Evolutionary conservation across 2,797 vertebrate species (phyloP).

Genomic region (Lemur catta): DNA sequence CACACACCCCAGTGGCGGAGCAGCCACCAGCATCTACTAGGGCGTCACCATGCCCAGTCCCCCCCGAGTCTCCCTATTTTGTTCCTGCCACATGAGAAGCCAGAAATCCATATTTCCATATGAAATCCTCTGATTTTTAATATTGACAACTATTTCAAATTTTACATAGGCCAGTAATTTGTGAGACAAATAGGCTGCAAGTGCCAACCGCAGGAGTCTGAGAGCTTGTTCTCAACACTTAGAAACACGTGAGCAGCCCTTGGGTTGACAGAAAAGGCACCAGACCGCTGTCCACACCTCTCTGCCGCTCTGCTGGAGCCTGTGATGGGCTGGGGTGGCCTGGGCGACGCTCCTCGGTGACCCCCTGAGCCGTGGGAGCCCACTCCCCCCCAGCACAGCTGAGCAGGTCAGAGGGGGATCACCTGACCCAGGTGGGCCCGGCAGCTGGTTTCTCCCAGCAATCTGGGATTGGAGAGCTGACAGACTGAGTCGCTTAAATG

Average conservation of each 20-base stretch:
- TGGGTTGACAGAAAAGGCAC: not conserved
- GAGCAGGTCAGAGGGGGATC: not conserved
- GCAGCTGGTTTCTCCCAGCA: not conserved
- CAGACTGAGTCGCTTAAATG: not conserved
- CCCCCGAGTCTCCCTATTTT: not conserved
- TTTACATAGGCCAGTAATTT: not conserved
- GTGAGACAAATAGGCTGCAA: not conserved
- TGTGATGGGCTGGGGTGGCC: not conserved
- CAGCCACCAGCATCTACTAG: not conserved
- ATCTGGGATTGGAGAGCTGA: not conserved
- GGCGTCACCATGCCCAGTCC: not conserved
- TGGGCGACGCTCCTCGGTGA: accelerated
- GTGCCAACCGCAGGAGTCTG: not conserved
- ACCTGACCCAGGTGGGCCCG: not conserved
- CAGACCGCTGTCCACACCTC: not conserved
- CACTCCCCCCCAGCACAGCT: not conserved
- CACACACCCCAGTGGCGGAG: no score
- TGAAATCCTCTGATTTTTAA: not conserved
- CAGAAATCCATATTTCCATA: not conserved
- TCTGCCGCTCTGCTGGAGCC: accelerated
- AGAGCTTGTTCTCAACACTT: not conserved
- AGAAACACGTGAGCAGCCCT: not conserved
- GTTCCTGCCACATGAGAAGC: not conserved
- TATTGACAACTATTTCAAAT: not conserved
- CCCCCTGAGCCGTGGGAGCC: accelerated